Base-by-base conservation (phyloP, 2,888 invertebrate genomes). In the Ennomos quercinarius region DNA sequence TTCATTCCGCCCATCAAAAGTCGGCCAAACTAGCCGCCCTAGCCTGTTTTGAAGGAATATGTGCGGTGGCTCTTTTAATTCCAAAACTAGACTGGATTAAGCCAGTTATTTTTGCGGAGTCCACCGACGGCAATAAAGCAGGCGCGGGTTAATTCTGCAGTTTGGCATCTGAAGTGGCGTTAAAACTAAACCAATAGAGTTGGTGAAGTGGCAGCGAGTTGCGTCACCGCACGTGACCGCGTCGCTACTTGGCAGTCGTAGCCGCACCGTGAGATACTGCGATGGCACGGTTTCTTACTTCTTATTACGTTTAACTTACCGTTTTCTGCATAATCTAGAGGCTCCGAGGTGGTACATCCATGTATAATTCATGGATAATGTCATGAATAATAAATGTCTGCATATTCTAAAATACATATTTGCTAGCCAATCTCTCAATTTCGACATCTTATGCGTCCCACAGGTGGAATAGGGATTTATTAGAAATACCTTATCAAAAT, bases 121-220 rank as follows among this genome's bases (percentile, higher is more conserved):
- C 64, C 44, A 39, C n/a, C 12, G 17, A 6, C 35, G 69, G 76
- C 75, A 76, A 80, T 85, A 83, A 84, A 85, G 73, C 80, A 80
- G 66, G 68, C 68, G 58, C 65, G 77, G 78, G 81, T 82, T 88
- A 85, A 85, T 83, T 83, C 81, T 67, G 70, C 70, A 62, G 68
- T 74, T 81, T 84, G 84, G 86, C 86, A 84, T 76, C 70, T 72
- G 72, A 68, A 73, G 75, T 73, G 73, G 78, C 77, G 81, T 82
- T 85, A 84, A 87, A 89, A 88, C 87, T 87, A 87, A 87, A 84
- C 87, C 87, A 87, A 89, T 89, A 86, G 86, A 87, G 84, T 87
- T 83, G 80, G 87, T 84, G 80, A 84, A 88, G 84, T 82, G 84
- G 84, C 80, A 65, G 70, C 70, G 77, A 78, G 81, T 84, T 86